Base-by-base conservation (phyloP, 1,140 invertebrate genomes). In the Drosophila simulans region DNA sequence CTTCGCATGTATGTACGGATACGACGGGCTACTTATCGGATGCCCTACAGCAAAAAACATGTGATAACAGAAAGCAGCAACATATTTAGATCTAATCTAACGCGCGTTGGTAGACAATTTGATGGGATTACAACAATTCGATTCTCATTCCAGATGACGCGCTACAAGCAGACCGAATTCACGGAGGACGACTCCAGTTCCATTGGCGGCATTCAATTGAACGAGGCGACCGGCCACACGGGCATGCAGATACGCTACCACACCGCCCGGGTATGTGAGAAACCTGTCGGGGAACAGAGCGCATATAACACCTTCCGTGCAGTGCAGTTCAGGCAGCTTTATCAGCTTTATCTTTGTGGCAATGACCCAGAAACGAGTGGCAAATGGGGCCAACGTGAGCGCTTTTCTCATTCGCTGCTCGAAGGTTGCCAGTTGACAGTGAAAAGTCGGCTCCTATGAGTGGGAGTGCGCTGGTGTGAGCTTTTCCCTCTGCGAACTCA, bases 81-180 rank as follows among this genome's bases (percentile, higher is more conserved):
- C n/a, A 17, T 4, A 11, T 1, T 31, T 49, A n/a, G 5, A 17
- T 15, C 17, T 17, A 17, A 27, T 27, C 27, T 7, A 27, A 34
- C 11, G 15, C 12, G 1, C 8, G 5, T 12, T 45, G 12, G 20
- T n/a, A 39, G n/a, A n/a, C 5, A 39, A 11, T 12, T 20, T n/a
- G 20, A 12, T 0, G n/a, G 37, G 17, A 64, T 63, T 48, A 49
- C 15, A 13, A 51, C 17, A 22, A 48, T 20, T 56, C 15, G 13
- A 22, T 27, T 51, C 43, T 48, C 17, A 34, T 94, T 94, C n/a
- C 93, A 97, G 96, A 97, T 97, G 96, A 96, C 96, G 69, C 94
- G 95, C 65, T 97, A 97, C 82, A 97, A 97, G 92, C 96, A 97
- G 85, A 95, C 96, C 34, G 96, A 96, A 90, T 96, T 97, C 78